Conservation (phyloP, 2,113 vertebrate species). For the Willisornis vidua region DNA sequence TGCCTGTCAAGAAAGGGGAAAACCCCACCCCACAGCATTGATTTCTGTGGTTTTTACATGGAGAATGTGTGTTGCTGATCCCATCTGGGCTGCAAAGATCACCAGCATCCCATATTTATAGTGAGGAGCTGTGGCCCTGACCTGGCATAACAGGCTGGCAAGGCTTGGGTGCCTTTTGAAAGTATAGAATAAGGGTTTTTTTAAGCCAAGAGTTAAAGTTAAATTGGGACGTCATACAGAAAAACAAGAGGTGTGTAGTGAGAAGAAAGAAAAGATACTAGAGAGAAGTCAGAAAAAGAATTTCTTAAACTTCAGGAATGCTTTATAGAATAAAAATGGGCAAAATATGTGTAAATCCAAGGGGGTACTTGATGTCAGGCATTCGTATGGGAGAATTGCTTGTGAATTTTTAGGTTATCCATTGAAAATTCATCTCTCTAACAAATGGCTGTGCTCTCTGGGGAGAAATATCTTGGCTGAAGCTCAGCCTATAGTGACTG, state of each 20-base stretch:
- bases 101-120: neutral
- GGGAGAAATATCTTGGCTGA: neutral
- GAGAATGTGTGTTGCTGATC: neutral
- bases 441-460: neutral
- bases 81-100: neutral
- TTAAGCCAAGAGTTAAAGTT: neutral
- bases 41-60: neutral
- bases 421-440: neutral
- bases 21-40: neutral
- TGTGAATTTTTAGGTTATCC: neutral
- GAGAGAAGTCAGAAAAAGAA: neutral
- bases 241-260: neutral
- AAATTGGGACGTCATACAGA: neutral
- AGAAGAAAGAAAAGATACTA: neutral
- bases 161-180: neutral
- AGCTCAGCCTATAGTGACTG: neutral
- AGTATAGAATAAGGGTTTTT: neutral
- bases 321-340: neutral
- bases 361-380: neutral
- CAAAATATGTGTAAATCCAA: neutral
- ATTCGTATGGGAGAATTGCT: neutral
- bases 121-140: neutral
- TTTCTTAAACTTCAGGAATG: neutral
- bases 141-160: neutral
- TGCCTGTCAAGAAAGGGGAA: neutral